Percentiles rank a stretch among this genome's conserved stretches.
phyloP scores from a whole-genome alignment of 30 jellyfish, hydroid and myxozoan species.

The Phacellophora camtschatica region DNA sequence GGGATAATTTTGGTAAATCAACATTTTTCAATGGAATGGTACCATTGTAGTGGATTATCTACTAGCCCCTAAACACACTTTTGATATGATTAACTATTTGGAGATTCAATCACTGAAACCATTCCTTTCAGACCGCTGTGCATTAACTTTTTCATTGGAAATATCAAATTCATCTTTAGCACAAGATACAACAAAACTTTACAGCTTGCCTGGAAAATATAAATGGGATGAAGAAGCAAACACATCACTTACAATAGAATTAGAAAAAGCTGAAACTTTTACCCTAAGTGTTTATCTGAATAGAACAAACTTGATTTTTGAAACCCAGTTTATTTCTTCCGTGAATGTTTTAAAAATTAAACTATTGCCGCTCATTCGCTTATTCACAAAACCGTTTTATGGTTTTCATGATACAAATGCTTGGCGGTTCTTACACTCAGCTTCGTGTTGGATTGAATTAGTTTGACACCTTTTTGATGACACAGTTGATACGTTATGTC shows the following conservation, averaged over 20 bases:
- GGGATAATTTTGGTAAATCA: not conserved
- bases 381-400: no score
- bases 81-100: not conserved
- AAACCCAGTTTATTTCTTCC: no score
- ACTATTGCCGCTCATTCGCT: no score
- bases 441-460: no score
- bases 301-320: no score
- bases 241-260: not conserved
- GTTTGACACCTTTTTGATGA: no score
- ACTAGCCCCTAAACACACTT: not conserved
- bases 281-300: no score
- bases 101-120: not conserved
- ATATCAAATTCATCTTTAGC: not conserved
- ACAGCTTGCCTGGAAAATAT: conserved; percentile 1
- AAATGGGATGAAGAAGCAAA: conserved; percentile 1
- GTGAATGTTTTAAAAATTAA: no score
- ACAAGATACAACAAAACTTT: not conserved
- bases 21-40: conserved; percentile 18
- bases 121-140: not conserved
- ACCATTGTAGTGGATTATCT: not conserved
- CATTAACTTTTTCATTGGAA: not conserved
- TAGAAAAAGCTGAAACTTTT: no score
- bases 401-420: no score
- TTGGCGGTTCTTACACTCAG: no score
- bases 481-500: no score